Evolutionary conservation across 2,888 invertebrate genomes (phyloP).

Genomic region (Epistrophe eligans): DNA sequence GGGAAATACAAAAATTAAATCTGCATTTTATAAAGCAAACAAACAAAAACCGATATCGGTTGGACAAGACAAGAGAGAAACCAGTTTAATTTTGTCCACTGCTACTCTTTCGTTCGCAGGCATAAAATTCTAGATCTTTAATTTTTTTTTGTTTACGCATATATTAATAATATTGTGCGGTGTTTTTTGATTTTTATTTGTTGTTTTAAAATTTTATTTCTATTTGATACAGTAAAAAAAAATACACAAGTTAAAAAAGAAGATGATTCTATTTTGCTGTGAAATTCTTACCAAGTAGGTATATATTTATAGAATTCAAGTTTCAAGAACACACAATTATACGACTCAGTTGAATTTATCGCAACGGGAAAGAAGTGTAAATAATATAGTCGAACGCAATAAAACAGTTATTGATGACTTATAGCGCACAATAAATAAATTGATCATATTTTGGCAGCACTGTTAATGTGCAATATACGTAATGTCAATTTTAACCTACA

Average conservation of each 20-base stretch:
- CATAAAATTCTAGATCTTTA: neutral
- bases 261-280: neutral
- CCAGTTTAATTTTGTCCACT: slow-evolving; percentile 41
- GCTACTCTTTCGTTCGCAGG: neutral
- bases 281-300: neutral
- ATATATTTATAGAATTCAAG: slow-evolving; percentile 1
- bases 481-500: too few species aligned
- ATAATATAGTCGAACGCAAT: neutral
- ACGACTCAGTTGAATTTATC: neutral
- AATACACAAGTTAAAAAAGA: slow-evolving; percentile 36
- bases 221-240: slow-evolving; percentile 51
- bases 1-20: slow-evolving; percentile 49
- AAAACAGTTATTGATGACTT: too few species aligned
- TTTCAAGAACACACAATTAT: neutral
- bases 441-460: too few species aligned
- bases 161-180: slow-evolving; percentile 17
- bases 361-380: neutral
- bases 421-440: too few species aligned
- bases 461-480: too few species aligned
- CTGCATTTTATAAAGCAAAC: slow-evolving; percentile 26
- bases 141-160: slow-evolving; percentile 22
- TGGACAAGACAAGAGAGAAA: neutral
- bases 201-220: slow-evolving; percentile 56
- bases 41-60: neutral
- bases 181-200: slow-evolving; percentile 42